Percentiles rank a stretch among this genome's conserved stretches.
Evolutionary conservation across 2,113 vertebrate species (phyloP).

Genomic region (Choloepus hoffmanni): DNA sequence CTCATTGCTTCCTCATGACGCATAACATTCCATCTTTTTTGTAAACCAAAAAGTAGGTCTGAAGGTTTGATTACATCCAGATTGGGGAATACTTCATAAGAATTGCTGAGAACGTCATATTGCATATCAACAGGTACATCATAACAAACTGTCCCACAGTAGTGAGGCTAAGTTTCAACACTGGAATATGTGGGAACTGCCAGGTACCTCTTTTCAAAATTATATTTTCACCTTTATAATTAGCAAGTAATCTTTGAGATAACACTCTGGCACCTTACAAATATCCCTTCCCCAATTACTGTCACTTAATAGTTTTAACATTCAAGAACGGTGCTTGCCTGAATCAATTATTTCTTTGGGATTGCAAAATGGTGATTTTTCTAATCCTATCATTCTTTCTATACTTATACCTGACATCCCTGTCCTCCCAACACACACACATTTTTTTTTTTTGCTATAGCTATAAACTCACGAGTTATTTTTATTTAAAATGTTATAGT

Average conservation of each 20-base stretch:
- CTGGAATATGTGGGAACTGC: no score
- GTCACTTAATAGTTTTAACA: neutral
- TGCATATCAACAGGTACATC: neutral
- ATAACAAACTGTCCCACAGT: accelerated
- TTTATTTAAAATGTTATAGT: neutral
- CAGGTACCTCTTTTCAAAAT: neutral
- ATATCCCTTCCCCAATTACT: neutral
- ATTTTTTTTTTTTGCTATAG: neutral
- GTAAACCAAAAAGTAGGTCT: neutral
- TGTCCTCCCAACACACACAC: no score
- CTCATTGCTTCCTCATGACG: neutral
- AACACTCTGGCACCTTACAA: neutral
- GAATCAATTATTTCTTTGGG: neutral
- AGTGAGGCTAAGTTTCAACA: neutral
- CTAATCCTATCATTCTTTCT: neutral
- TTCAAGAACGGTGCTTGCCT: neutral
- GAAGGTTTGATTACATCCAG: neutral
- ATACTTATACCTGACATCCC: neutral
- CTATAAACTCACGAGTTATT: neutral
- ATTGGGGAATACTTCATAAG: neutral
- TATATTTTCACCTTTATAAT: neutral
- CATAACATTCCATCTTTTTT: neutral
- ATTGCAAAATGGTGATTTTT: neutral
- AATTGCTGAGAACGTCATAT: neutral
- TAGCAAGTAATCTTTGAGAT: neutral